Evolutionary conservation across 2,113 vertebrate genomes (phyloP).

Genomic region (Gallinago jamesoni): DNA sequence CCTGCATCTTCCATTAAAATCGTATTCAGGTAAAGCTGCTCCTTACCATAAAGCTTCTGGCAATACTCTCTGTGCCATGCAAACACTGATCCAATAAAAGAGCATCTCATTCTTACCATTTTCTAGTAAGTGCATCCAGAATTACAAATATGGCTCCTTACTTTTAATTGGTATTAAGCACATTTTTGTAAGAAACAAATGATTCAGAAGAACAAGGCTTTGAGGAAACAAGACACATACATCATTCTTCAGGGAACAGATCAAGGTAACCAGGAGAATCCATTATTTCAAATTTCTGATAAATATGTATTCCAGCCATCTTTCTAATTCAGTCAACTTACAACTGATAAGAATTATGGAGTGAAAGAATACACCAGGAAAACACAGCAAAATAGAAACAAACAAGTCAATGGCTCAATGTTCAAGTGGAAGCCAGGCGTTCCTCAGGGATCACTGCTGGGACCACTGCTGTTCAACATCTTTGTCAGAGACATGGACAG

Average conservation of each 20-base stretch:
- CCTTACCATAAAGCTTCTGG: neutral
- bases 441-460: too few relatives aligned
- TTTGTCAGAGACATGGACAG: too few relatives aligned
- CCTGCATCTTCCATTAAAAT: neutral
- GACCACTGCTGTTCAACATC: too few relatives aligned
- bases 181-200: neutral
- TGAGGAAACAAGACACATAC: neutral
- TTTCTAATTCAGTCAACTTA: neutral
- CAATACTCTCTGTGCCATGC: neutral
- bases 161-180: neutral
- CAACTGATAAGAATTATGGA: neutral
- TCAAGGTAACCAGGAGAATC: neutral
- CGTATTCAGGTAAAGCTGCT: neutral
- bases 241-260: neutral
- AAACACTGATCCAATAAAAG: neutral
- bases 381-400: neutral
- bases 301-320: neutral
- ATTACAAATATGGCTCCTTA: neutral
- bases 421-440: too few relatives aligned
- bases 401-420: neutral
- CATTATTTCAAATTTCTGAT: neutral
- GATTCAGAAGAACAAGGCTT: neutral
- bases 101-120: neutral
- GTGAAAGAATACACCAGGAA: neutral
- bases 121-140: neutral